Evolutionary conservation across 1,140 invertebrate species (phyloP).

Genomic region (Popillia japonica): DNA sequence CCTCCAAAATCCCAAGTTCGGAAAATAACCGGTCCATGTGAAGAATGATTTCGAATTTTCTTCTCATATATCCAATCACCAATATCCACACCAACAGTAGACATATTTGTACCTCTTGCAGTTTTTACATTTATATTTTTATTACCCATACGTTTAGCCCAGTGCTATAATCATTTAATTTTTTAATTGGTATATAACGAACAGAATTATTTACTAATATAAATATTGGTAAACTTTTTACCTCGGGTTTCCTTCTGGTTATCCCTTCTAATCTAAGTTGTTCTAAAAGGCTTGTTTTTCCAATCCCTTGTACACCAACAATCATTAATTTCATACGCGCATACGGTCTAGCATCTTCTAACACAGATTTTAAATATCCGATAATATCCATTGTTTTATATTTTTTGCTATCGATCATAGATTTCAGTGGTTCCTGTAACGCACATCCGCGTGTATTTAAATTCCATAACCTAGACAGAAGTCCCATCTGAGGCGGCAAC

Average conservation of each 20-base stretch:
- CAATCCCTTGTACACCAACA: conserved; percentile 92
- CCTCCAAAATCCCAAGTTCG: conserved; percentile 99
- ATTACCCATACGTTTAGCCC: conserved; percentile 94
- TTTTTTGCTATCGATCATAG: conserved; percentile 91
- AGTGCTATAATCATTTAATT: conserved; percentile 72
- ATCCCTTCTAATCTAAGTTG: conserved; percentile 87
- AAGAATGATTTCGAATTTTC: conserved; percentile 69
- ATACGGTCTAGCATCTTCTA: conserved; percentile 92
- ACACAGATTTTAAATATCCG: conserved; percentile 90
- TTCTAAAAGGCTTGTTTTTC: conserved; percentile 93
- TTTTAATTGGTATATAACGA: not conserved
- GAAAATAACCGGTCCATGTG: conserved; percentile 91
- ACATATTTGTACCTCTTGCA: conserved; percentile 81
- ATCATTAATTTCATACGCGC: conserved; percentile 98
- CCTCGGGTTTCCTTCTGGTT: conserved; percentile 72
- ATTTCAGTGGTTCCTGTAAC: conserved; percentile 87
- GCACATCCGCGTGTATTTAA: conserved; percentile 91
- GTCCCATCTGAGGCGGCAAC: conserved; percentile 93
- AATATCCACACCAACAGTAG: conserved; percentile 97
- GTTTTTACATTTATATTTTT: conserved; percentile 81
- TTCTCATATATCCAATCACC: conserved; percentile 94
- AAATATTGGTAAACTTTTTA: conserved; percentile 9
- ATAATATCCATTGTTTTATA: conserved; percentile 97
- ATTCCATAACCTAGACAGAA: conserved; percentile 94
- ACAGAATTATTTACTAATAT: not conserved